Conservation (phyloP, 2,888 invertebrate species). For the Heliconius charithonia region DNA sequence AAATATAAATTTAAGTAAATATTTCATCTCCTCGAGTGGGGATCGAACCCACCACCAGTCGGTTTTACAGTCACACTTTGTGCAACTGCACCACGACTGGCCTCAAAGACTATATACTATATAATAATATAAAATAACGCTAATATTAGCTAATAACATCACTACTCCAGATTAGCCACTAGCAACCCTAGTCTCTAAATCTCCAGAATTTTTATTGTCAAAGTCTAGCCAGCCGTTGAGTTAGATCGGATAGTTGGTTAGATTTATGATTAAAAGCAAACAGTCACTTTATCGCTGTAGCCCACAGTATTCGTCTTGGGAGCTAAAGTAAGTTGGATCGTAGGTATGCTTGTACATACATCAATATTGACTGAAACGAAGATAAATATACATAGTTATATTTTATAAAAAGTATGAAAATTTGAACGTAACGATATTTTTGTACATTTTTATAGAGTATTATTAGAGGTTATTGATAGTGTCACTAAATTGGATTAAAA, state of each 20-base stretch:
- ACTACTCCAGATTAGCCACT: slow-evolving; percentile 6
- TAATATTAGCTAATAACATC: neutral
- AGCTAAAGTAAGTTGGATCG: neutral
- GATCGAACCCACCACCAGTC: too few relatives aligned
- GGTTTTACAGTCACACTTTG: too few relatives aligned
- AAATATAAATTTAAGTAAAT: too few relatives aligned
- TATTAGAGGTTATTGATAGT: too few relatives aligned
- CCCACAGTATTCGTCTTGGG: neutral
- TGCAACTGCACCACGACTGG: too few relatives aligned
- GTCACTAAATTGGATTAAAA: too few relatives aligned
- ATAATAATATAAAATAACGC: neutral
- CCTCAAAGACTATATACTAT: neutral
- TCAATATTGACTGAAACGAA: neutral
- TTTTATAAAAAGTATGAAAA: too few relatives aligned
- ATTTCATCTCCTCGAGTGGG: too few relatives aligned
- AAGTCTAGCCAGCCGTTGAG: slow-evolving; percentile 39
- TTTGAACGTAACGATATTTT: too few relatives aligned
- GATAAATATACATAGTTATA: too few relatives aligned
- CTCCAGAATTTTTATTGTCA: slow-evolving; percentile 55
- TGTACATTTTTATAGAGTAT: neutral
- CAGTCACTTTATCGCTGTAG: slow-evolving; percentile 7
- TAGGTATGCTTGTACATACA: neutral
- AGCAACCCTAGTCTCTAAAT: slow-evolving; percentile 66
- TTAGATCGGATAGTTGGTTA: slow-evolving; percentile 26
- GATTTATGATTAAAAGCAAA: slow-evolving; percentile 34